Evolutionary conservation across 1,140 invertebrate species (phyloP).

Genomic region (Helicorthomorpha holstii): DNA sequence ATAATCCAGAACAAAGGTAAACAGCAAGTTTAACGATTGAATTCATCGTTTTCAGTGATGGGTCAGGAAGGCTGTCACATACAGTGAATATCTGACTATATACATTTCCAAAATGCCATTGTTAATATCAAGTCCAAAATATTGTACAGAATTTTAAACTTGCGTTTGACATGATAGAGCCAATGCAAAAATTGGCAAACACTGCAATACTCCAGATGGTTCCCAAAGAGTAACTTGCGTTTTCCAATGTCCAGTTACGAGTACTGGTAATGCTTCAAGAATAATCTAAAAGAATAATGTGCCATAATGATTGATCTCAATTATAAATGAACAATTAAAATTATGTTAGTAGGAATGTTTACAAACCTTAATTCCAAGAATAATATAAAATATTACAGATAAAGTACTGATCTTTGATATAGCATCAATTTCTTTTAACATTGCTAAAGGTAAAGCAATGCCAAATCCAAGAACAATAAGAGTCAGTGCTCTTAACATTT

Average conservation of each 20-base stretch:
- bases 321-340: too few relatives aligned
- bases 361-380: slow-evolving; percentile 68
- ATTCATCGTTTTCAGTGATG: slow-evolving; percentile 76
- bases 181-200: slow-evolving; percentile 88
- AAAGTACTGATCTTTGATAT: slow-evolving; percentile 68
- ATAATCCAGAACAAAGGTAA: slow-evolving; percentile 73
- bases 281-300: slow-evolving; percentile 39
- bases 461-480: slow-evolving; percentile 49
- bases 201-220: slow-evolving; percentile 64
- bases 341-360: neutral
- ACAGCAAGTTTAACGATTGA: slow-evolving; percentile 67
- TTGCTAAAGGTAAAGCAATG: slow-evolving; percentile 73
- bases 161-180: slow-evolving; percentile 87
- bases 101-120: slow-evolving; percentile 14
- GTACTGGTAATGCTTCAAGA: slow-evolving; percentile 49
- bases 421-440: slow-evolving; percentile 80
- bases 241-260: slow-evolving; percentile 53
- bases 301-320: too few relatives aligned
- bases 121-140: too few relatives aligned
- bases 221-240: slow-evolving; percentile 64
- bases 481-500: slow-evolving; percentile 40
- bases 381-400: slow-evolving; percentile 78
- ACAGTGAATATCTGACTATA: slow-evolving; percentile 84
- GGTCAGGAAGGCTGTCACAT: slow-evolving; percentile 73
- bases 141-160: slow-evolving; percentile 23